These are phyloP conservation scores for Amphimallon solstitiale DNA, from an alignment of 2,888 invertebrate species.

Conservation along the genomic window DNA sequence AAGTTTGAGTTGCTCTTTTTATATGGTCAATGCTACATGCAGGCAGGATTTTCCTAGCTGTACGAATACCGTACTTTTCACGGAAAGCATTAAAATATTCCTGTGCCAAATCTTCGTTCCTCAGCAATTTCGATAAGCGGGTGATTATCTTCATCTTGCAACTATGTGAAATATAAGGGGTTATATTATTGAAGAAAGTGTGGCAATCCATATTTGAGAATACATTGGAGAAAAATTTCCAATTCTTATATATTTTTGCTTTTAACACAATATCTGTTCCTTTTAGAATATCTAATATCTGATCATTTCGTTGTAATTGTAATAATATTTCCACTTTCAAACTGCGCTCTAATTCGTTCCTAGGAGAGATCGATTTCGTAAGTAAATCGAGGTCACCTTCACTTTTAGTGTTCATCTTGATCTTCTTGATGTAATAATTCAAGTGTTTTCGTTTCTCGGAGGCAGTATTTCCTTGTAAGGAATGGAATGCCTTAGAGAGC, in stretches of 20 bases:
- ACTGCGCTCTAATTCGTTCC: slow-evolving; percentile 31
- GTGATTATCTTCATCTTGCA: slow-evolving; percentile 21
- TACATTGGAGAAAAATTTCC: too few relatives aligned
- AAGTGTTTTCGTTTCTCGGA: background rate
- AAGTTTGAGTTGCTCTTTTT: background rate
- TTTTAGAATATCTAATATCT: too few relatives aligned
- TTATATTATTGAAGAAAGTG: too few relatives aligned
- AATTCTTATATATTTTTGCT: slow-evolving; percentile 10
- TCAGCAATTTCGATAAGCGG: slow-evolving; percentile 6
- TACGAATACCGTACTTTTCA: too few relatives aligned
- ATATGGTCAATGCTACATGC: slow-evolving; percentile 34
- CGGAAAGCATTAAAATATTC: slow-evolving; percentile 36
- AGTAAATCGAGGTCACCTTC: too few relatives aligned
- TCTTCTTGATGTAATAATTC: too few relatives aligned
- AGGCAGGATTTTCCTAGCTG: slow-evolving; percentile 33
- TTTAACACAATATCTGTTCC: slow-evolving; percentile 11
- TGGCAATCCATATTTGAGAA: slow-evolving; percentile 11
- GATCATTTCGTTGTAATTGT: too few relatives aligned
- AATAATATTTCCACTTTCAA: slow-evolving; percentile 35
- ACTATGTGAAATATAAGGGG: slow-evolving; percentile 36
- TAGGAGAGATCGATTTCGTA: background rate
- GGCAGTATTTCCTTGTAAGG: background rate
- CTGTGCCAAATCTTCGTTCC: slow-evolving; percentile 20
- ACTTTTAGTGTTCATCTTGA: too few relatives aligned
- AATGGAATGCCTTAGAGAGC: background rate